Evolutionary conservation across 2,113 vertebrate species (phyloP).

Genomic region (Capra hircus): DNA sequence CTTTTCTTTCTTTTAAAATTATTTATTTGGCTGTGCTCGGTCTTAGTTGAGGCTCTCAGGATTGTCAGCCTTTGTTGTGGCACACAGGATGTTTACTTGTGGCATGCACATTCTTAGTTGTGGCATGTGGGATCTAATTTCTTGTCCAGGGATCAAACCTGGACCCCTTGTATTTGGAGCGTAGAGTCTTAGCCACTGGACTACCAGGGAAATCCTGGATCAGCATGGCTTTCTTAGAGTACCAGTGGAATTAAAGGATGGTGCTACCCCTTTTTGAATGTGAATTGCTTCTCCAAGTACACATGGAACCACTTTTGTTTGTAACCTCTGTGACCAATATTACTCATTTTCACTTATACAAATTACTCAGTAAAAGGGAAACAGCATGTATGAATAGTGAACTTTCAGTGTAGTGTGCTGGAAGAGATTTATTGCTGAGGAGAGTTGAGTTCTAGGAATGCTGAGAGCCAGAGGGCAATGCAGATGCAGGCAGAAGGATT

Average conservation of each 20-base stretch:
- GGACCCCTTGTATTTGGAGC: background rate
- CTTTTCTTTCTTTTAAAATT: background rate
- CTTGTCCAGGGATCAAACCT: background rate
- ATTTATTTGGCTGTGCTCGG: background rate
- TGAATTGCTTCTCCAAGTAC: background rate
- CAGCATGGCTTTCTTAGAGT: background rate
- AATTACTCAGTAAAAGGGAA: constrained; percentile 14
- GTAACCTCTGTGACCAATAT: constrained; percentile 2
- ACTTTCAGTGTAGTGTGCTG: background rate
- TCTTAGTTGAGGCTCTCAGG: background rate
- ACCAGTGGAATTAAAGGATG: background rate
- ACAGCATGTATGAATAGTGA: background rate
- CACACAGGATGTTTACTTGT: background rate
- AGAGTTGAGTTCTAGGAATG: constrained; percentile 26
- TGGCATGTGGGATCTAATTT: background rate
- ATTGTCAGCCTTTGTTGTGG: background rate
- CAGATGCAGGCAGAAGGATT: constrained; percentile 15
- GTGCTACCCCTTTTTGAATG: background rate
- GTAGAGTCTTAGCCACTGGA: background rate
- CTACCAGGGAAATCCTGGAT: background rate
- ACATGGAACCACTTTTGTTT: constrained; percentile 1
- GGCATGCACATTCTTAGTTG: background rate
- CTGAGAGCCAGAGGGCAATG: constrained; percentile 29
- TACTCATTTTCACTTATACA: constrained; percentile 36
- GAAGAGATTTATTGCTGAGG: constrained; percentile 56